Base-by-base conservation (phyloP, 2,888 invertebrate species). In the Caenorhabditis becei region DNA sequence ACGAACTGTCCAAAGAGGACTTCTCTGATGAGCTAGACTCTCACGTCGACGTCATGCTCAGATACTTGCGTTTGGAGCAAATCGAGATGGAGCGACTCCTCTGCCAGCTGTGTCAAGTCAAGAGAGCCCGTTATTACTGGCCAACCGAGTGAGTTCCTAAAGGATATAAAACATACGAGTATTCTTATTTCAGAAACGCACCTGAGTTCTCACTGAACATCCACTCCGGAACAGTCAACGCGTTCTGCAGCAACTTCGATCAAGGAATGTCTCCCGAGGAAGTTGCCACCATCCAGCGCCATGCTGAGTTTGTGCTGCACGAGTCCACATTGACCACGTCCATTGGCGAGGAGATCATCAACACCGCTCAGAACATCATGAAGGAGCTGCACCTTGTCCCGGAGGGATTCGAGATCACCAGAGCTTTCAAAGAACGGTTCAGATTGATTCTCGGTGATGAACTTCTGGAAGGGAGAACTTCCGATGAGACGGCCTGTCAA, bases 11-110 rank as follows among this genome's bases (percentile, higher is more conserved):
- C 2, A 5, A 3, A 0, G 16, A 16, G 7, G 53, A 51, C 24
- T 61, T 70, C 35, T 51, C 70, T 0, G 24, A 26, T 2, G 61
- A 61, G 5, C 1, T 53, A 4, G n/a, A 18, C 3, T 8, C 35
- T 5, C 35, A 51, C 7, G 32, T 20, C 18, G 26, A 35, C 18
- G 14, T 2, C 11, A 71, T 71, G 71, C 26, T 62, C 0, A 26
- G 14, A 1, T n/a, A 62, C 24, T 18, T 54, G 26, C 28, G 32
- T 11, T 18, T 53, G 28, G 54, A 71, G 37, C 53, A 71, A 53
- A 18, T 18, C 14, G 71, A 71, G 23, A 24, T 71, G 28, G 59
- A 62, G 4, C 71, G 71, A 1, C 32, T 71, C 1, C 24, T 51
- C 20, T 35, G 18, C 1, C 51, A 47, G n/a, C 47, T 47, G 16